Conservation (phyloP, 2,888 invertebrate genomes). For the Acrobasis repandana region DNA sequence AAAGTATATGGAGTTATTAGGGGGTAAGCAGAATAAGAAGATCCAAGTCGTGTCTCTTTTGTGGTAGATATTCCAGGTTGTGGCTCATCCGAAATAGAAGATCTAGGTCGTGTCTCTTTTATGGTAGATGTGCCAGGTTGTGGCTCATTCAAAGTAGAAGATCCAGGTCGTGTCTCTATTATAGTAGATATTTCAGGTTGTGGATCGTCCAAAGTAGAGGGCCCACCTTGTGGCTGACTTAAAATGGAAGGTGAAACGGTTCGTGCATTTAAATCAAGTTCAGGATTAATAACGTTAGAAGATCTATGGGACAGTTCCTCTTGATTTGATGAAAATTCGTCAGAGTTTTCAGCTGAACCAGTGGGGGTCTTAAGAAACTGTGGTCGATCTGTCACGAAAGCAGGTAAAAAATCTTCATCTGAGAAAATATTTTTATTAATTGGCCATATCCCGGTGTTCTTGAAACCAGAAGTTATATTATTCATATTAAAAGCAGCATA, state of each 20-base stretch:
- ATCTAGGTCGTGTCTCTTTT: too few species aligned
- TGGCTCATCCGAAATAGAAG: too few species aligned
- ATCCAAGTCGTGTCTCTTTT: too few species aligned
- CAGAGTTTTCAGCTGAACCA: slow-evolving; percentile 2
- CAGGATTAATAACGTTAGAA: not conserved
- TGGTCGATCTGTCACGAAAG: not conserved
- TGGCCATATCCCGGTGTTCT: too few species aligned
- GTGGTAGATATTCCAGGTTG: too few species aligned
- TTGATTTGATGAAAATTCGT: not conserved
- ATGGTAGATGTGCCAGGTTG: too few species aligned
- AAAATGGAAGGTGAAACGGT: slow-evolving; percentile 4
- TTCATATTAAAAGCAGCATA: too few species aligned
- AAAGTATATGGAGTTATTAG: too few species aligned
- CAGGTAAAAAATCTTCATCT: too few species aligned
- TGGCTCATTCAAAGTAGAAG: not conserved
- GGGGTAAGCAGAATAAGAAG: too few species aligned
- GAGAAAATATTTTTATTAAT: too few species aligned
- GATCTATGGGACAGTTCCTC: slow-evolving; percentile 6
- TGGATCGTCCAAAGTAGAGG: not conserved
- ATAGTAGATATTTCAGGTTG: slow-evolving; percentile 2
- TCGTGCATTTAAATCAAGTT: slow-evolving; percentile 4
- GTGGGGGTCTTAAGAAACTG: not conserved
- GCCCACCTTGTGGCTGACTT: not conserved
- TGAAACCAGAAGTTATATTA: too few species aligned
- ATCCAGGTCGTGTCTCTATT: not conserved